phyloP scores from a whole-genome alignment of 2,797 vertebrate genomes.

The Periophthalmus magnuspinnatus region DNA sequence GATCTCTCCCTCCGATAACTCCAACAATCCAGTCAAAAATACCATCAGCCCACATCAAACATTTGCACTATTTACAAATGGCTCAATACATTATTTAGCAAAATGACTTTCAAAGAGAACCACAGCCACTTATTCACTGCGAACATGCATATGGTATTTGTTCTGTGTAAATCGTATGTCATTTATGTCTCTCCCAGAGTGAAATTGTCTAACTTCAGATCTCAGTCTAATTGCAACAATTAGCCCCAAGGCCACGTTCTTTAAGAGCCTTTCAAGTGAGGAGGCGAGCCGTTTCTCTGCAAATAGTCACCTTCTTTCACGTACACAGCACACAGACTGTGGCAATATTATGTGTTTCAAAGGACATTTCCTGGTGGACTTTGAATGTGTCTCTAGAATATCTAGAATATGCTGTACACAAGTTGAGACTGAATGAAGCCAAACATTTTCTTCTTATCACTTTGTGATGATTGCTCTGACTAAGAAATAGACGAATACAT shows the following conservation, averaged over 20 bases:
- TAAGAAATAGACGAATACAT: not conserved
- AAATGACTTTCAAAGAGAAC: not conserved
- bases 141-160: not conserved
- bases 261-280: slow-evolving; percentile 40
- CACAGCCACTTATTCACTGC: not conserved
- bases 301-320: slow-evolving; percentile 24
- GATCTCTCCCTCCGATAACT: not conserved
- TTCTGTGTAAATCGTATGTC: not conserved
- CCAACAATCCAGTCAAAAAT: not conserved
- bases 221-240: slow-evolving; percentile 61
- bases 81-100: not conserved
- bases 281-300: slow-evolving; percentile 31
- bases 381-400: slow-evolving; percentile 1
- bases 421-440: slow-evolving; percentile 28
- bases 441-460: slow-evolving; percentile 29
- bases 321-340: slow-evolving; percentile 7
- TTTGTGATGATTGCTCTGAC: slow-evolving; percentile 32
- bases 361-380: slow-evolving; percentile 25
- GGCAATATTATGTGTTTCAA: slow-evolving; percentile 15
- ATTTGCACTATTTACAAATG: not conserved
- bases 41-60: not conserved
- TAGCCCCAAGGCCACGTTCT: slow-evolving; percentile 43
- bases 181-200: slow-evolving; percentile 25
- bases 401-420: slow-evolving; percentile 24
- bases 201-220: slow-evolving; percentile 18